Base-by-base conservation (phyloP, 2,888 invertebrate genomes). In the Dascillus cervinus region DNA sequence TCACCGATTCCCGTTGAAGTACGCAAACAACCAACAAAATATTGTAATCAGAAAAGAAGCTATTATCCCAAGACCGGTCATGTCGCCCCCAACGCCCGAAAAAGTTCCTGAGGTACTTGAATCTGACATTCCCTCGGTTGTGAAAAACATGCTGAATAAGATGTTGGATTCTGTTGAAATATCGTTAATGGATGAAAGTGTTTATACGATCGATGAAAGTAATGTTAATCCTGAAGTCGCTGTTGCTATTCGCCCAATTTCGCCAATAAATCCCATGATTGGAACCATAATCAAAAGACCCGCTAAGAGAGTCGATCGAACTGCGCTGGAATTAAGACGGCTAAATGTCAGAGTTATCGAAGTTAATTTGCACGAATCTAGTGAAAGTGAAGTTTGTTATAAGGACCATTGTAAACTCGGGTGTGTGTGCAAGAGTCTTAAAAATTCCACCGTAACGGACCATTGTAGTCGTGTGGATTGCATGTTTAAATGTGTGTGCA, bases 341-440 rank as follows among this genome's bases (percentile, higher is more conserved):
- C 66, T 82, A 19, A 79, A 74, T 60, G 79, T 80, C 4, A 80
- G 77, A 36, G 71, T 81, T 15, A 77, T 82, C 29, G 72, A 71
- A 50, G 64, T 64, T 3, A 53, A 56, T 20, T 47, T 53, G 4
- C 50, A 52, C 20, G 57, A 55, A 32, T 55, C 65, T 13, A 40
- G 64, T 31, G 52, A 47, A 4, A 37, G 44, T 17, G 44, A 44
- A 15, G 37, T 39, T 10, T 82, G 82, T 50, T 41, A 38, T 1
- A 73, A 78, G 45, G 61, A 65, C 3, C 66, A 58, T 55, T 83
- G 83, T 50, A 57, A 57, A 34, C 57, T 80, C 31, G 83, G 82
- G 3, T 83, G 83, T 53, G 54, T 83, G 20, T 83, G 83, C 51
- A 64, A 67, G 27, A 79, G 79, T 45, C 53, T 81, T 15, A 53